A percentile compares a stretch with the other conserved stretches of the same genome.
Conservation (phyloP, 53 echinoderm and acorn worm genomes). For the Mesocentrotus franciscanus region DNA sequence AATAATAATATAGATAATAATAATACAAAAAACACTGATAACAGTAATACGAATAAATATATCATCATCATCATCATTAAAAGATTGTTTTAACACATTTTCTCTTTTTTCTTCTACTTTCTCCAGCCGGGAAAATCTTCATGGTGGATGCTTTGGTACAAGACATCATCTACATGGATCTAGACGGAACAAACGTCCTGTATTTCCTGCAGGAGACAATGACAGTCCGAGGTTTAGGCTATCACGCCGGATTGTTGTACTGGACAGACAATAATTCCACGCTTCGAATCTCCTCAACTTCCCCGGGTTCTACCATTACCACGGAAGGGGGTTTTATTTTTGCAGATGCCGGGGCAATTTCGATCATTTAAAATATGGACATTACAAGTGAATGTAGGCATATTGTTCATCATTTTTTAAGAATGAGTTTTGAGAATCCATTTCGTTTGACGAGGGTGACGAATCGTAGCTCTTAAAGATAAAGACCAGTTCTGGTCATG, state of each 20-base stretch:
- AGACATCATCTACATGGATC: conserved; percentile 1
- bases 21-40: too few species aligned
- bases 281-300: background rate
- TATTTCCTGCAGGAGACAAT: background rate
- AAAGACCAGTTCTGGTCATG: too few species aligned
- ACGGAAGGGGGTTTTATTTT: conserved; percentile 10
- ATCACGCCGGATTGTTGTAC: conserved; percentile 10
- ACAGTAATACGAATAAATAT: too few species aligned
- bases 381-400: too few species aligned
- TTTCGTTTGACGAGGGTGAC: too few species aligned
- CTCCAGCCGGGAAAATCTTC: conserved; percentile 24
- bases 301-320: background rate
- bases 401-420: too few species aligned
- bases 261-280: conserved; percentile 14
- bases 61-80: too few species aligned
- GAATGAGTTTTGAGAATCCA: too few species aligned
- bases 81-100: too few species aligned
- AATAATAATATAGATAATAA: too few species aligned
- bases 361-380: background rate
- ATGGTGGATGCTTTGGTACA: background rate
- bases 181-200: background rate
- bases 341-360: background rate
- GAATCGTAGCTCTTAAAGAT: too few species aligned
- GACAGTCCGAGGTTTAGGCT: background rate
- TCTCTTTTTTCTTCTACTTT: too few species aligned